phyloP scores from a whole-genome alignment of 2,113 vertebrate species.

The Channa maculata region DNA sequence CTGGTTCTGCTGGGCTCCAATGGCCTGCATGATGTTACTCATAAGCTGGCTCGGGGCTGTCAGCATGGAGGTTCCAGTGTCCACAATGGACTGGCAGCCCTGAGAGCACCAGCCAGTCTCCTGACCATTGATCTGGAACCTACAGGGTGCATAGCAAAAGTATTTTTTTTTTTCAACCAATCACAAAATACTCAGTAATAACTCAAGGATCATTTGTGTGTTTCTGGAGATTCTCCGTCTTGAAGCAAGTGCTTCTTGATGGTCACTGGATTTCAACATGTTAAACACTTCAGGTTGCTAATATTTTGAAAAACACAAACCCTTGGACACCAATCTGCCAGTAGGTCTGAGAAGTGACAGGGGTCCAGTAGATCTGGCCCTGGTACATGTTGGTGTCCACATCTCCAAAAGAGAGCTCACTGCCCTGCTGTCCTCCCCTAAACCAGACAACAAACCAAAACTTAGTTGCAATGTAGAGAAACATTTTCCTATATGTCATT shows the following conservation, averaged over 20 bases:
- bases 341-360: constrained; percentile 69
- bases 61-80: constrained; percentile 79
- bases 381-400: constrained; percentile 58
- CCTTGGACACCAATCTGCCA: constrained; percentile 72
- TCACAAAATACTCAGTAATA: too few species aligned
- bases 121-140: constrained; percentile 70
- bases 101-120: constrained; percentile 68
- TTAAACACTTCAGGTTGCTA: not conserved
- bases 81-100: constrained; percentile 80
- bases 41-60: constrained; percentile 64
- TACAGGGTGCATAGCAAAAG: constrained; percentile 19
- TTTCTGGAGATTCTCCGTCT: too few species aligned
- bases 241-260: too few species aligned
- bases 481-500: not conserved
- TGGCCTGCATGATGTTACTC: constrained; percentile 63
- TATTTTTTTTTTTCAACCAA: not conserved
- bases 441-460: constrained; percentile 13
- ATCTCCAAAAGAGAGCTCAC: constrained; percentile 69
- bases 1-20: constrained; percentile 72
- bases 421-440: constrained; percentile 58
- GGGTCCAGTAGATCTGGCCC: constrained; percentile 73
- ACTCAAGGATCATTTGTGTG: too few species aligned
- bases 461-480: not conserved
- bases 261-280: too few species aligned
- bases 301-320: constrained; percentile 44